These are phyloP conservation scores for Alfaro cultratus DNA, from an alignment of 2,797 vertebrate genomes.

Conservation along the genomic window DNA sequence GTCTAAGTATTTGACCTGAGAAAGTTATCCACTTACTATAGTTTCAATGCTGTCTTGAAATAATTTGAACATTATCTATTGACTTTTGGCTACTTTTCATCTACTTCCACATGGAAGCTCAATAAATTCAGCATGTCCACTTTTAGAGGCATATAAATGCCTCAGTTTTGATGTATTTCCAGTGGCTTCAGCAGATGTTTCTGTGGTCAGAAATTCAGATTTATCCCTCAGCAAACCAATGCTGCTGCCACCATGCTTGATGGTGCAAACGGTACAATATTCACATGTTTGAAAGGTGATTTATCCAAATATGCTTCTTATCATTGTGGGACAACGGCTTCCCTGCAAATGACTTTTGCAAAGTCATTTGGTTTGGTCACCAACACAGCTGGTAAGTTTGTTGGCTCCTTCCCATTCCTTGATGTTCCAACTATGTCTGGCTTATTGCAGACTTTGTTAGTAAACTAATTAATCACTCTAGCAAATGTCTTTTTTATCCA, in stretches of 20 bases:
- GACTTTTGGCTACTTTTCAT: background rate
- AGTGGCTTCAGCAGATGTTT: constrained; percentile 37
- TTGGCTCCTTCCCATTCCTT: background rate
- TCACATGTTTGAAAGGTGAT: background rate
- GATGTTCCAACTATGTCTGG: background rate
- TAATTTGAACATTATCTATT: background rate
- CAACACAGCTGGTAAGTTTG: background rate
- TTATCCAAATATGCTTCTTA: background rate
- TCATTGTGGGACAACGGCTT: background rate
- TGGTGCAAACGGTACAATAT: background rate
- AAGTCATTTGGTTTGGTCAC: background rate
- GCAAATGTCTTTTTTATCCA: background rate
- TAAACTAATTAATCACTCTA: background rate
- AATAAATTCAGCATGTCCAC: constrained; percentile 16
- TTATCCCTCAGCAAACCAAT: background rate
- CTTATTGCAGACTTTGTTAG: background rate
- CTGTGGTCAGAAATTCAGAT: constrained; percentile 32
- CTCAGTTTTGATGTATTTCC: constrained; percentile 25
- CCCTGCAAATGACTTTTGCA: background rate
- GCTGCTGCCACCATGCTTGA: background rate
- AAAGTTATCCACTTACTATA: background rate
- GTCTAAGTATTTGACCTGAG: background rate
- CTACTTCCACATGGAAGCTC: background rate
- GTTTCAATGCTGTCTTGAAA: background rate
- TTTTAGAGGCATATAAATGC: constrained; percentile 40